Evolutionary conservation across 2,797 vertebrate genomes (phyloP).

Genomic region (Paratrypauchen microcephalus): DNA sequence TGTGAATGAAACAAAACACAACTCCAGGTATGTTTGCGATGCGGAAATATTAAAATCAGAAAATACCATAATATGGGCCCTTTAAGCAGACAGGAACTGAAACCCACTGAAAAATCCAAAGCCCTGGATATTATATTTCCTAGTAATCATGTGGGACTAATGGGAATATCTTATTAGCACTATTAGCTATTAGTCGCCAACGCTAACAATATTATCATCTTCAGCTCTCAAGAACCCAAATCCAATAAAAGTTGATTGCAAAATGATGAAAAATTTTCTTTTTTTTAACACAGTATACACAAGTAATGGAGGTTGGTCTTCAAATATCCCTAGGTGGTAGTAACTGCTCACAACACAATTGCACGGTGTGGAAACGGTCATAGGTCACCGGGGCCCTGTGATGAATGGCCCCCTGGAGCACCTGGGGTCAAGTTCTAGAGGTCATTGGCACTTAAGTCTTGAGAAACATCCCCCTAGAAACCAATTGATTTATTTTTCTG

Average conservation of each 20-base stretch:
- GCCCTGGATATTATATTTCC: conserved; percentile 25
- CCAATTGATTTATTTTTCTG: background rate
- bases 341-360: conserved; percentile 3
- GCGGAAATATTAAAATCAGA: too few relatives aligned
- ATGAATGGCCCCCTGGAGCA: conserved; percentile 9
- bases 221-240: conserved; percentile 13
- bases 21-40: too few relatives aligned
- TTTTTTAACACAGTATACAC: background rate
- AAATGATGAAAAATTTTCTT: conserved; percentile 8
- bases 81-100: conserved; percentile 13
- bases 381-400: conserved; percentile 1
- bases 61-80: too few relatives aligned
- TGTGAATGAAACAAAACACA: too few relatives aligned
- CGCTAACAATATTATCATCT: conserved; percentile 14
- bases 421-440: conserved; percentile 38
- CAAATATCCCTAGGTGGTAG: conserved; percentile 1
- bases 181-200: conserved; percentile 12
- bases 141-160: conserved; percentile 18
- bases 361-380: conserved; percentile 18
- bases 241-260: conserved; percentile 23
- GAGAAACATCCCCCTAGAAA: background rate
- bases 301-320: conserved; percentile 10
- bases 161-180: conserved; percentile 26
- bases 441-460: conserved; percentile 22
- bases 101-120: conserved; percentile 35